Percentiles rank a stretch among this genome's conserved stretches.
These are phyloP conservation scores for Zalophus californianus DNA, from an alignment of 2,797 vertebrate genomes.

Conservation along the genomic window DNA sequence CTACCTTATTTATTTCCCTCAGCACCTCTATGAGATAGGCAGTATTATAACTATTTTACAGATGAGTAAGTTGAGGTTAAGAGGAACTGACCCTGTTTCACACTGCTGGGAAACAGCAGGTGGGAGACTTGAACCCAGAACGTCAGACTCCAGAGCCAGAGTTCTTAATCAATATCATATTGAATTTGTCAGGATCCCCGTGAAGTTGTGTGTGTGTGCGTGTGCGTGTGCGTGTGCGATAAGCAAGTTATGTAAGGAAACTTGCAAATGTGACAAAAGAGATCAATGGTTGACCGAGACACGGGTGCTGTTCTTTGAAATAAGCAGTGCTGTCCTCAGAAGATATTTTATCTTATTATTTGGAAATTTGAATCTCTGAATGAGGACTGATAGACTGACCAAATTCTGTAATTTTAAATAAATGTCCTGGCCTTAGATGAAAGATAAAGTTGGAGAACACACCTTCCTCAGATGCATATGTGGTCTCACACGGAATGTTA, in stretches of 20 bases:
- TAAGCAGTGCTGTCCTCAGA: not conserved
- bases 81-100: not conserved
- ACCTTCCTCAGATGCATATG: not conserved
- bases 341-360: constrained; percentile 2
- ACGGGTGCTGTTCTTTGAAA: not conserved
- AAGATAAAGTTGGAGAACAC: constrained; percentile 49
- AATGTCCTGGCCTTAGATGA: not conserved
- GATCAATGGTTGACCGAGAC: not conserved
- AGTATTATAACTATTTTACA: not conserved
- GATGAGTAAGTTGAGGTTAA: not conserved
- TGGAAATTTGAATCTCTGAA: constrained; percentile 51
- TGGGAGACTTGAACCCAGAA: not conserved
- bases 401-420: constrained; percentile 26
- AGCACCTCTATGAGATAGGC: not conserved
- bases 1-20: not conserved
- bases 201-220: not conserved
- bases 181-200: not conserved
- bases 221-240: not conserved
- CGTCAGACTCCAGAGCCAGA: not conserved
- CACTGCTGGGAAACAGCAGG: not conserved
- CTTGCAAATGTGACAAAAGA: not conserved
- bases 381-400: not conserved
- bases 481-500: not conserved
- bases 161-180: not conserved
- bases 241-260: not conserved